Conservation (phyloP, 2,113 vertebrate species). For the Collichthys lucidus region DNA sequence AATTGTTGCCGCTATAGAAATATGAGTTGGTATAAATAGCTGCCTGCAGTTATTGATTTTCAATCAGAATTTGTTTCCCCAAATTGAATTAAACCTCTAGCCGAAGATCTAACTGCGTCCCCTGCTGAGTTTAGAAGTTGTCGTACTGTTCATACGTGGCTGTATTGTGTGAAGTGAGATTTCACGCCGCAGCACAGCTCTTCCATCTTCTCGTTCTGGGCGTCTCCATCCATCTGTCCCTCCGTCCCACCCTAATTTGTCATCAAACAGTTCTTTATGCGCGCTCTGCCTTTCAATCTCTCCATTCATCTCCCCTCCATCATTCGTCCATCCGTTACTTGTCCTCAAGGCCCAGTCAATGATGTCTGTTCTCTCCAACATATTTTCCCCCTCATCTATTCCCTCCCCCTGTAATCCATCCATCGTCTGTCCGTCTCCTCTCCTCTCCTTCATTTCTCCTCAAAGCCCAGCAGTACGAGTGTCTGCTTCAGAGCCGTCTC, state of each 20-base stretch:
- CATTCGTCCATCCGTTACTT: slow-evolving; percentile 61
- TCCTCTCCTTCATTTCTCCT: slow-evolving; percentile 72
- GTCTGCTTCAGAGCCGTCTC: slow-evolving; percentile 94
- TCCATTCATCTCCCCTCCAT: slow-evolving; percentile 46
- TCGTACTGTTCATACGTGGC: background rate
- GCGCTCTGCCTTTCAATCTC: slow-evolving; percentile 45
- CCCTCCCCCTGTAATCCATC: slow-evolving; percentile 27
- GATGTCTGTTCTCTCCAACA: slow-evolving; percentile 54
- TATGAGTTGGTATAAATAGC: slow-evolving; percentile 24
- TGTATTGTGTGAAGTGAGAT: background rate
- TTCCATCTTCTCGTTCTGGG: background rate
- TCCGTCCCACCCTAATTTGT: slow-evolving; percentile 41
- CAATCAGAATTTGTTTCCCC: slow-evolving; percentile 1
- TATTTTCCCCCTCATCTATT: slow-evolving; percentile 54
- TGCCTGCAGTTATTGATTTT: slow-evolving; percentile 43
- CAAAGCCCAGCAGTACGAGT: slow-evolving; percentile 81
- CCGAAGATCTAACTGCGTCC: background rate
- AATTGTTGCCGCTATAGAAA: slow-evolving; percentile 1
- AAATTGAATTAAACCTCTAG: background rate
- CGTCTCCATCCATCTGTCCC: slow-evolving; percentile 37
- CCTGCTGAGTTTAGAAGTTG: background rate
- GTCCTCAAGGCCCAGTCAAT: slow-evolving; percentile 80
- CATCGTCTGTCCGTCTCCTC: background rate
- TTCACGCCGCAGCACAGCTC: background rate
- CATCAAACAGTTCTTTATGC: slow-evolving; percentile 64